phyloP scores from a whole-genome alignment of 2,113 vertebrate species.

The Promerops cafer region DNA sequence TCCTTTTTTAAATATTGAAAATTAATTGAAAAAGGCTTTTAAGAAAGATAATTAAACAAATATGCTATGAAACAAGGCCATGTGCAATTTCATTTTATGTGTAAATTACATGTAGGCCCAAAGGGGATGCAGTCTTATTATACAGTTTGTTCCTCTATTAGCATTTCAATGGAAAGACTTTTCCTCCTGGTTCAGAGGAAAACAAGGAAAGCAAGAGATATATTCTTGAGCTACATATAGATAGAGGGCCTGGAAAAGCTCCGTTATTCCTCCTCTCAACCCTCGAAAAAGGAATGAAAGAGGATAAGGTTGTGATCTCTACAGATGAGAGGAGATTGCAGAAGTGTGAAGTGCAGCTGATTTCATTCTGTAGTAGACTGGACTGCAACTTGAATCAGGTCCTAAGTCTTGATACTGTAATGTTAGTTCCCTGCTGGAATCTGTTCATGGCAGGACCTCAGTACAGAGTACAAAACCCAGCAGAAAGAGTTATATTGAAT shows the following conservation, averaged over 20 bases:
- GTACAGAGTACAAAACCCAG: neutral
- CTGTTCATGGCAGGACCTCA: conserved; percentile 32
- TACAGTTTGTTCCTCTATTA: conserved; percentile 65
- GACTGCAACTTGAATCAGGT: conserved; percentile 45
- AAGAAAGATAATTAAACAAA: conserved; percentile 79
- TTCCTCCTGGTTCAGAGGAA: conserved; percentile 54
- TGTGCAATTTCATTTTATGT: conserved; percentile 77
- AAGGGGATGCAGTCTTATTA: conserved; percentile 71
- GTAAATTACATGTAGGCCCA: conserved; percentile 75
- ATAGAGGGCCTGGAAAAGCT: neutral
- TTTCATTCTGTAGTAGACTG: conserved; percentile 30
- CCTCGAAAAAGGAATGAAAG: neutral
- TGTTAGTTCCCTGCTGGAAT: conserved; percentile 52
- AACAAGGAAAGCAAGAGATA: conserved; percentile 19
- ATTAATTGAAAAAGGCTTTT: conserved; percentile 76
- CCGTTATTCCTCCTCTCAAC: neutral
- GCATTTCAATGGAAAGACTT: conserved; percentile 69
- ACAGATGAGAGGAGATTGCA: conserved; percentile 5
- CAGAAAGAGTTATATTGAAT: neutral
- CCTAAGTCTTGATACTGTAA: conserved; percentile 22
- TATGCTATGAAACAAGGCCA: conserved; percentile 71
- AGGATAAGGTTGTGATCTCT: conserved; percentile 18
- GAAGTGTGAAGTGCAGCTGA: conserved; percentile 29
- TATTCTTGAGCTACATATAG: neutral
- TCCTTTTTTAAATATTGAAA: conserved; percentile 76